Evolutionary conservation across 2,888 invertebrate genomes (phyloP), one percentile per base, ranked within the genome.

Genomic region (Caenorhabditis doughertyi): DNA sequence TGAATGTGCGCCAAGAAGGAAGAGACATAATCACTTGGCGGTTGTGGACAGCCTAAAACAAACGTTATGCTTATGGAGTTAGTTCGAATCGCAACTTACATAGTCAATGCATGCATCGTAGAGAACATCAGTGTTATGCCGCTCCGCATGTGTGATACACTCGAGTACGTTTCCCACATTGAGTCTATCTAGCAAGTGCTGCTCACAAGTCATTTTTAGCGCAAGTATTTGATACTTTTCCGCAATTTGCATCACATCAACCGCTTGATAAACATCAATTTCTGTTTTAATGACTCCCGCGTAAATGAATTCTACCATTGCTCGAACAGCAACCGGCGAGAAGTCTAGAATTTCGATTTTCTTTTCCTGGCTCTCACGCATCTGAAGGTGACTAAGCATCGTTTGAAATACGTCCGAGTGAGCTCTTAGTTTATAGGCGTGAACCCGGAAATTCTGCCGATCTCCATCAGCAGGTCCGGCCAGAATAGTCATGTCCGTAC

Each of bases 1-100:
- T 92, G 97, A 99, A 92, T 92, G 97, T 79, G 97, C 97, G 92
- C 97, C 97, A 88, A 7, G 86, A 81, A 8, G 83, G 81, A n/a
- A 87, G 84, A 7, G 58, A 73, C 80, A 90, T 72, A 23, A 90
- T 81, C 53, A 76, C 62, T 18, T 65, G 73, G 2, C 84, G 81
- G 67, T 89, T 83, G 21, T 79, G 62, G 42, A 79, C 67, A 9
- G 68, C 58, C 84, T 84, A 51, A 0, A 83, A 51, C 25, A 16
- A 21, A 47, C 29, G n/a, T 42, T 29, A 27, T 7, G 9, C 32
- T 32, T 4, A 32, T 32, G 32, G 9, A 27, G 23, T 21, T 21
- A 13, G 44, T 25, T 2, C 25, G n/a, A 32, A 72, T 3, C n/a
- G 18, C 81, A 35, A 74, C 84, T 81, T 27, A 86, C 87, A 18